Base-by-base conservation (phyloP, 2,888 invertebrate genomes). In the Eristalis intricaria region DNA sequence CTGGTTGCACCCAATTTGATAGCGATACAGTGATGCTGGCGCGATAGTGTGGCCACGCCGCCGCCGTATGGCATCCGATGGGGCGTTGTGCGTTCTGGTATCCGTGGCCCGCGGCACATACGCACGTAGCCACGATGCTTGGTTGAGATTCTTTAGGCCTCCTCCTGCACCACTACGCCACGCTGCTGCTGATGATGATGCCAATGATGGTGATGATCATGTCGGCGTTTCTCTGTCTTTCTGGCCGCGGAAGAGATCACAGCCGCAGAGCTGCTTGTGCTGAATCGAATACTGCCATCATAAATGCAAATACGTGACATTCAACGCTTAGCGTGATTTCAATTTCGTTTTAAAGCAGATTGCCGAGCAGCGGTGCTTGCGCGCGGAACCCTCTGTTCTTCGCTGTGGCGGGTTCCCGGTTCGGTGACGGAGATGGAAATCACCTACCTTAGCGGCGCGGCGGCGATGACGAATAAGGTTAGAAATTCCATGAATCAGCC, bases 221-320 rank as follows among this genome's bases (percentile, higher is more conserved):
- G 87, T 87, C 87, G 87, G 87, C 87, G 71, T 86, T 79, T 83
- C 68, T 79, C 60, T 79, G 63, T 84, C 63, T 81, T 58, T 32
- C 60, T 38, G 22, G 61, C 75, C 79, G 87, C 87, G 75, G 83
- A 84, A 84, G 84, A 87, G 83, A 87, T 87, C 87, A 87, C 83
- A 87, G 87, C 19, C 50, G 50, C 87, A 75, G 79, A 75, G 79
- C 83, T 68, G 78, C 73, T 83, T 68, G 87, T 87, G 69, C 87
- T 84, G 87, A 87, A 87, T 87, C 87, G 87, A 87, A 87, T 87
- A 79, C 76, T 87, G 87, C 83, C 87, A 87, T 87, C 87, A 87
- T 87, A 87, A 87, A 87, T 87, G 87, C 87, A 87, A 87, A 87
- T 87, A 87, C 87, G 87, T 87, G 87, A 87, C 87, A 87, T 87